Evolutionary conservation across 2,888 invertebrate species (phyloP).

Genomic region (Dicyrtoma fusca): DNA sequence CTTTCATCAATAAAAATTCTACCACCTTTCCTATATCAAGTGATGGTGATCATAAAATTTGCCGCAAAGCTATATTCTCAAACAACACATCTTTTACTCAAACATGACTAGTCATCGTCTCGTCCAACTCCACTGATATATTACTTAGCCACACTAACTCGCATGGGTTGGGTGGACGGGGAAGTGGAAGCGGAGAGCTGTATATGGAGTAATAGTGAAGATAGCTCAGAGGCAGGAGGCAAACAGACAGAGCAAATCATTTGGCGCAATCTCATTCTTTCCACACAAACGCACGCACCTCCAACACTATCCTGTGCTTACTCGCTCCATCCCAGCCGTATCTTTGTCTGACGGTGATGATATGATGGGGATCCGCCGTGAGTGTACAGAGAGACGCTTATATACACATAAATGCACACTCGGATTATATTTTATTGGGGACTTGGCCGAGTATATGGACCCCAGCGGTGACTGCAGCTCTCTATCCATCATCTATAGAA

Average conservation of each 20-base stretch:
- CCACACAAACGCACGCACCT: conserved; percentile 4
- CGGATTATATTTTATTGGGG: too few relatives aligned
- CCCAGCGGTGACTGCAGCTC: too few relatives aligned
- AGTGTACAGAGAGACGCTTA: too few relatives aligned
- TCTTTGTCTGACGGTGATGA: background rate
- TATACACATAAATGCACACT: background rate
- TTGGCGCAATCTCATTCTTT: conserved; percentile 29
- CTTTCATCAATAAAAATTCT: conserved; percentile 35
- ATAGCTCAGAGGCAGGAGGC: too few relatives aligned
- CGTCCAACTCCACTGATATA: background rate
- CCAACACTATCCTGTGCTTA: background rate
- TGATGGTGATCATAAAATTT: conserved; percentile 15
- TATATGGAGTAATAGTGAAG: too few relatives aligned
- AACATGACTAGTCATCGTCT: background rate
- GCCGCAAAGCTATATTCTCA: conserved; percentile 25
- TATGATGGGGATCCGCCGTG: too few relatives aligned
- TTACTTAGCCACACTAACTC: background rate
- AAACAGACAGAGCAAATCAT: conserved; percentile 9
- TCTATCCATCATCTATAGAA: too few relatives aligned
- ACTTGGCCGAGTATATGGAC: too few relatives aligned
- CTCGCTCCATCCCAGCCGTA: background rate
- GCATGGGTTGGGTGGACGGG: too few relatives aligned
- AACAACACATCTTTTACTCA: conserved; percentile 14
- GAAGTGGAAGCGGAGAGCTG: too few relatives aligned
- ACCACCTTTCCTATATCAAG: conserved; percentile 29